Base-by-base conservation (phyloP, 2,113 vertebrate genomes). In the Chrysemys picta region DNA sequence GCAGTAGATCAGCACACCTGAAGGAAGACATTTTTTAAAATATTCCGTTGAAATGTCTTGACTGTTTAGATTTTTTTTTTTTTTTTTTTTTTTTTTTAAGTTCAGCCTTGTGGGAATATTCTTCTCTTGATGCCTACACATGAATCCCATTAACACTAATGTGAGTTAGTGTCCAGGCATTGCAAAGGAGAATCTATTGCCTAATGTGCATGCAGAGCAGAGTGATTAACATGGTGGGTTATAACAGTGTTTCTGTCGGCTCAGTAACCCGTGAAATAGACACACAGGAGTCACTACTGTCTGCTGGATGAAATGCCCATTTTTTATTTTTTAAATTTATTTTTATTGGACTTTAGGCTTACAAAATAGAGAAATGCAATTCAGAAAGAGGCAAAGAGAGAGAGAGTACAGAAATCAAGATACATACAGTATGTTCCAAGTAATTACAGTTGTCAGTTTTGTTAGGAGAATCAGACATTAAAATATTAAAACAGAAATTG, bases 221-320 rank as follows among this genome's bases (percentile, higher is more conserved):
- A 42, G 75, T 54, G 84, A 93, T 96, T 94, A 88, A 90, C 22
- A 13, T 87, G 91, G 86, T 87, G 65, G 84, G 56, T 91, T 82
- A 56, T n/a, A 91, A 57, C 80, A 12, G 52, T 31, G 35, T 84
- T 93, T 88, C 91, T 84, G 87, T 89, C 85, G 69, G 56, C 89
- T 95, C 81, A 27, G 65, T 93, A 80, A 82, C 89, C 93, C 50
- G 72, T 82, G 89, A 75, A 91, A 91, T 2, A 85, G 93, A 21
- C 85, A 69, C 85, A 65, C 59, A 85, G 75, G 87, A 81, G 94
- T 85, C 86, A 84, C 94, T 84, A 84, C 92, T 96, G 90, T 82
- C 62, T 7, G n/a, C 80, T 10, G 72, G 72, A 85, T 78, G 38
- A 95, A 91, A 89, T 65, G 54, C 84, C 82, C 52, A 85, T 95